These are phyloP conservation scores for Malurus melanocephalus DNA, from an alignment of 2,113 vertebrate genomes.

Conservation along the genomic window DNA sequence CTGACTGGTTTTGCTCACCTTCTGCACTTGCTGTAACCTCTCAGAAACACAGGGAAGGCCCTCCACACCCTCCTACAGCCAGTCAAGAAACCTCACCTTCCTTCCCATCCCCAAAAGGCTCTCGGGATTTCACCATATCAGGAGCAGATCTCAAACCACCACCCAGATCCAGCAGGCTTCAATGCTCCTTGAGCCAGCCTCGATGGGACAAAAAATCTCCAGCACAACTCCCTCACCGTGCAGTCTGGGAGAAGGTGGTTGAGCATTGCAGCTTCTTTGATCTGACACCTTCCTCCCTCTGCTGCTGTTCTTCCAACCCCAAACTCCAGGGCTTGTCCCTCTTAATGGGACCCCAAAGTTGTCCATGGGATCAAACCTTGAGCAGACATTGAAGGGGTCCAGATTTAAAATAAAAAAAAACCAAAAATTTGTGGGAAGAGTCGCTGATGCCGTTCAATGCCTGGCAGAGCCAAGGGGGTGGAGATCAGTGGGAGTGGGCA, in stretches of 20 bases:
- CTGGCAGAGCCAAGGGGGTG: not conserved
- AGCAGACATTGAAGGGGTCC: not conserved
- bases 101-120: not conserved
- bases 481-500: rapidly evolving
- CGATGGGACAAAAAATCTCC: rapidly evolving
- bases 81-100: not conserved
- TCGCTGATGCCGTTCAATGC: not conserved
- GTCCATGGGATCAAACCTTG: not conserved
- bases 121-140: not conserved
- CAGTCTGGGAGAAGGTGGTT: rapidly evolving
- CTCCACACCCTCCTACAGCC: not conserved
- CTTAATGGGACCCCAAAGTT: not conserved
- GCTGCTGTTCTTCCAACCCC: not conserved
- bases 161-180: not conserved
- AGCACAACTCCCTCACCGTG: rapidly evolving
- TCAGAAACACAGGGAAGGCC: not conserved
- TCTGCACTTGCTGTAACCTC: not conserved
- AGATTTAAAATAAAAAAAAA: not conserved
- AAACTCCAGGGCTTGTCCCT: rapidly evolving
- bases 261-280: not conserved
- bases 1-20: not conserved
- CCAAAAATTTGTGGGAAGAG: not conserved
- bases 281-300: rapidly evolving
- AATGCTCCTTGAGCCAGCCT: not conserved
- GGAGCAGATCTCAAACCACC: not conserved